These are phyloP conservation scores for Oophaga pumilio DNA, from an alignment of 2,113 vertebrate species.

Conservation along the genomic window DNA sequence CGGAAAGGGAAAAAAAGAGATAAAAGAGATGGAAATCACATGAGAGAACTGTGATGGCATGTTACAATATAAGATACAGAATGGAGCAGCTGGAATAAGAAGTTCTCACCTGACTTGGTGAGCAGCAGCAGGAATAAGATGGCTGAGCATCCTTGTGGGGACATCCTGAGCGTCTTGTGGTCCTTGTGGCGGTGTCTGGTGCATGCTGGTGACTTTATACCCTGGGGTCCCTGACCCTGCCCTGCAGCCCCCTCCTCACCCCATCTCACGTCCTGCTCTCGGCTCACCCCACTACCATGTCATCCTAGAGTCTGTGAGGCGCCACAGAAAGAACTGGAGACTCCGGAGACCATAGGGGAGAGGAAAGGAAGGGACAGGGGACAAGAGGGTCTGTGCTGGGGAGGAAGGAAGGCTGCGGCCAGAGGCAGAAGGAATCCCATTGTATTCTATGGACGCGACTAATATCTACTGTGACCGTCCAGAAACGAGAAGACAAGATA, in stretches of 20 bases:
- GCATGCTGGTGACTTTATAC: slow-evolving; percentile 24
- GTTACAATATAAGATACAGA: background rate
- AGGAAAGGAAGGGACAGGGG: background rate
- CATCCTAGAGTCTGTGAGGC: slow-evolving; percentile 50
- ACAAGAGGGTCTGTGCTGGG: slow-evolving; percentile 25
- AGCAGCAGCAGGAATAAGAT: background rate
- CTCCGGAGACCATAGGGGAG: slow-evolving; percentile 33
- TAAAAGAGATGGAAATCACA: too few species aligned
- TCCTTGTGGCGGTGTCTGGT: slow-evolving; percentile 3
- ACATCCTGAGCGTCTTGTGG: slow-evolving; percentile 22
- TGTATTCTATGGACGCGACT: background rate
- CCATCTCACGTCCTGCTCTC: slow-evolving; percentile 41
- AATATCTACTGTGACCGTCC: background rate
- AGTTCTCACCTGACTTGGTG: background rate
- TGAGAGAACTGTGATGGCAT: background rate
- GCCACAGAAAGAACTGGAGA: slow-evolving; percentile 6
- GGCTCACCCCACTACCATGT: slow-evolving; percentile 48
- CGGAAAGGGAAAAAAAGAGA: too few species aligned
- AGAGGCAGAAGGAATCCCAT: background rate
- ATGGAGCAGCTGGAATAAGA: background rate
- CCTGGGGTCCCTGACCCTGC: background rate
- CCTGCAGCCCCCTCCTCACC: slow-evolving; percentile 44
- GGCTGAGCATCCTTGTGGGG: background rate
- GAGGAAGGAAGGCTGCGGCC: slow-evolving; percentile 43
- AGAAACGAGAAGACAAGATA: too few species aligned